Evolutionary conservation across 2,113 vertebrate genomes (phyloP).

Genomic region (Condylura cristata): DNA sequence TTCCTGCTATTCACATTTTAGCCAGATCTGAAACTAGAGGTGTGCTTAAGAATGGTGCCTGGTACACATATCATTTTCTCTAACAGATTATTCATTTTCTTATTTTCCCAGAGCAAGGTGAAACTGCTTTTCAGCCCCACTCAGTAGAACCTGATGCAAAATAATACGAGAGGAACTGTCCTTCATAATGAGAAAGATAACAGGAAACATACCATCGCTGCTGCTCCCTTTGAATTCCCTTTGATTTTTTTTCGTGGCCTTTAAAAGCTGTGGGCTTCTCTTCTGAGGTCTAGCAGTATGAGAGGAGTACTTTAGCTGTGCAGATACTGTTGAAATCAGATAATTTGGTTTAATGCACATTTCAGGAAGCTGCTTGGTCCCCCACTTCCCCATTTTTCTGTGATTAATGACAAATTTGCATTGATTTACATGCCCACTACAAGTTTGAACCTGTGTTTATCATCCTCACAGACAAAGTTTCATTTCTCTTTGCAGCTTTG

Average conservation of each 20-base stretch:
- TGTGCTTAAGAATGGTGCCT: slow-evolving; percentile 56
- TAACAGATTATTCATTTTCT: neutral
- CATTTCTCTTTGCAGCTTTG: neutral
- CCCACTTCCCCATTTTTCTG: neutral
- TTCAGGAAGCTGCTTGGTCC: neutral
- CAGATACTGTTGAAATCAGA: slow-evolving; percentile 20
- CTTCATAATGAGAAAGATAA: slow-evolving; percentile 62
- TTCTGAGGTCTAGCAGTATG: neutral
- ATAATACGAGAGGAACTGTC: neutral
- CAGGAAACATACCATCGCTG: neutral
- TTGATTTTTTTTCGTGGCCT: neutral
- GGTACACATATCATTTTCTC: slow-evolving; percentile 19
- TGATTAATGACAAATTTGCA: neutral
- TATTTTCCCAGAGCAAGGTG: slow-evolving; percentile 55
- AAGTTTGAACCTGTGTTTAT: neutral
- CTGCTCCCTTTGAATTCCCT: neutral
- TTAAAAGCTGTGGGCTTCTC: neutral
- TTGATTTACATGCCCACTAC: neutral
- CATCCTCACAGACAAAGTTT: neutral
- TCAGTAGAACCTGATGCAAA: slow-evolving; percentile 46
- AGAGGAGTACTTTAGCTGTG: neutral
- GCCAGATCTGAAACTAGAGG: slow-evolving; percentile 21
- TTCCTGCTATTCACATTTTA: slow-evolving; percentile 52
- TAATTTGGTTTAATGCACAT: neutral
- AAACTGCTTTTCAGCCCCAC: slow-evolving; percentile 45